phyloP scores from a whole-genome alignment of 2,888 invertebrate genomes.

The Atethmia centrago region DNA sequence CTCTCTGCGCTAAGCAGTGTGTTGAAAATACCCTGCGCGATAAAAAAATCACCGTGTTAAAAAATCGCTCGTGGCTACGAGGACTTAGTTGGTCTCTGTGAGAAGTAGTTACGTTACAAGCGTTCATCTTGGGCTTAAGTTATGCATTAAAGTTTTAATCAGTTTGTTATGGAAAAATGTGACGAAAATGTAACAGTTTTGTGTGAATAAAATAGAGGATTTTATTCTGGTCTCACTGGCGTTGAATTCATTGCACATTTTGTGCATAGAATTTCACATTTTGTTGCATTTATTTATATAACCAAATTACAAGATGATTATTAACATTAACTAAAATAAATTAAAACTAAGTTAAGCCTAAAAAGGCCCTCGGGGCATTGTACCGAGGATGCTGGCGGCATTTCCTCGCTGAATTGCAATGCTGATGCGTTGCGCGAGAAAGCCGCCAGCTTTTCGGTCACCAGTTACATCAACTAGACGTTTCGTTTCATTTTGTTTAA shows the following conservation, averaged over 20 bases:
- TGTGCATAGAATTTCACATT: not conserved
- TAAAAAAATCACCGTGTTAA: not conserved
- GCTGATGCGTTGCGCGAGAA: too few species aligned
- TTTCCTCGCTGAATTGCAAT: too few species aligned
- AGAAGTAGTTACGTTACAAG: conserved; percentile 8
- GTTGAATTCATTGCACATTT: not conserved
- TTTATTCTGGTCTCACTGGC: not conserved
- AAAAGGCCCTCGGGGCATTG: too few species aligned
- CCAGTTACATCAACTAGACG: too few species aligned
- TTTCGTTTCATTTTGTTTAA: too few species aligned
- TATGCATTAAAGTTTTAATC: conserved; percentile 44
- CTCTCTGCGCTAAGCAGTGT: not conserved
- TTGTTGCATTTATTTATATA: too few species aligned
- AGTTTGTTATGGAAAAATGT: conserved; percentile 26
- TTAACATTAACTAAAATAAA: too few species aligned
- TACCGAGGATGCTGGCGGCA: too few species aligned
- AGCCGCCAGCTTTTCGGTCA: too few species aligned
- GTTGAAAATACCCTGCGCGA: too few species aligned
- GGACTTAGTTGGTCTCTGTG: conserved; percentile 9
- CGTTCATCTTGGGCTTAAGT: conserved; percentile 28
- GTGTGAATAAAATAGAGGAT: not conserved
- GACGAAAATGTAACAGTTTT: not conserved
- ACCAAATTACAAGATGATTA: too few species aligned
- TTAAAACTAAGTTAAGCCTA: too few species aligned
- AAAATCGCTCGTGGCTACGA: not conserved